Percentiles rank a stretch among this genome's conserved stretches.
Conservation (phyloP, 2,888 invertebrate species). For the Sylvicola fuscatus region DNA sequence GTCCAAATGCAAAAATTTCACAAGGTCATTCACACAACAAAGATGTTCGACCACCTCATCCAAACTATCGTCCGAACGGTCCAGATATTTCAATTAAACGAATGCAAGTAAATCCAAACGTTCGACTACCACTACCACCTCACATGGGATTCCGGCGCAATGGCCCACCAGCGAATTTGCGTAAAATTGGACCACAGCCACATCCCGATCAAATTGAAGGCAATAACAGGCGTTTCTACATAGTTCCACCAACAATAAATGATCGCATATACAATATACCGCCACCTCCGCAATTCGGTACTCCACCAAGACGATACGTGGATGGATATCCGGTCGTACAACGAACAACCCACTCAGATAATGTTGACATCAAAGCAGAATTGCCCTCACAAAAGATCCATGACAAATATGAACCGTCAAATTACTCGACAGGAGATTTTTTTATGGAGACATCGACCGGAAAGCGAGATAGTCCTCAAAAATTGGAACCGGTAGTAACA, state of each 20-base stretch:
- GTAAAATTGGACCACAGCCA: not conserved
- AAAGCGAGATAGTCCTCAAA: conserved; percentile 6
- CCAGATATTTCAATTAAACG: conserved; percentile 2
- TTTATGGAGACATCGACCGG: not conserved
- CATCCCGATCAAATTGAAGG: conserved; percentile 10
- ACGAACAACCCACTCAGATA: conserved; percentile 9
- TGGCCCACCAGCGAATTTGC: not conserved
- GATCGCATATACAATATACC: conserved; percentile 7
- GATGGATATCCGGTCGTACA: conserved; percentile 16
- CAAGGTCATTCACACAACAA: conserved; percentile 19
- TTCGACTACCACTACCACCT: not conserved
- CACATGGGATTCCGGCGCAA: not conserved
- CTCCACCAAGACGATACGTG: conserved; percentile 7
- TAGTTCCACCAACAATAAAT: conserved; percentile 11
- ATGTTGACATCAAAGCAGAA: not conserved
- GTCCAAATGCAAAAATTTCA: conserved; percentile 40
- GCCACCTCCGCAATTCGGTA: conserved; percentile 6
- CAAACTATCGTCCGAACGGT: conserved; percentile 15
- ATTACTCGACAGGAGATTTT: too few species aligned
- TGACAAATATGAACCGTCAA: conserved; percentile 1
- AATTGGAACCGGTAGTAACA: conserved; percentile 35
- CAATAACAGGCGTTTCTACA: conserved; percentile 20
- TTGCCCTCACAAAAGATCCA: not conserved
- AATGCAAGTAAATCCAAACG: not conserved
- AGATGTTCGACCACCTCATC: conserved; percentile 11